Base-by-base conservation (phyloP, 2,113 vertebrate genomes). In the Fulmarus glacialis region DNA sequence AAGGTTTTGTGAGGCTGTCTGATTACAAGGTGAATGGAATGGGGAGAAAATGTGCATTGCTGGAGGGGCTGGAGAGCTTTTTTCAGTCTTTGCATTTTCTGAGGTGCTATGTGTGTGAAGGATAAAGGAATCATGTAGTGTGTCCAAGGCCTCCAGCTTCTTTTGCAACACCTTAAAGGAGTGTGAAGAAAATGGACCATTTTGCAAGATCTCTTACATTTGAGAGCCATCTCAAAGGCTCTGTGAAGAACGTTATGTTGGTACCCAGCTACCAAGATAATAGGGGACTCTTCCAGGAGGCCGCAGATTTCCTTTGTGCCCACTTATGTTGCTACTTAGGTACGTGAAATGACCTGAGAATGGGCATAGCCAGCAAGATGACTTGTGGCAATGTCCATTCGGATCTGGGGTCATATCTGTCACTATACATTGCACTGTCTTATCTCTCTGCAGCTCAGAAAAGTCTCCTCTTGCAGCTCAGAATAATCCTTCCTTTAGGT, bases 401-500 rank as follows among this genome's bases (percentile, higher is more conserved):
- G 48, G 30, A 91, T 91, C 74, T 80, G 18, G n/a, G 64, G 18
- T 87, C 20, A 0, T 29, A 85, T 82, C 71, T 88, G 74, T 66
- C 84, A 32, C 48, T 75, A 22, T 50, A 15, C 18, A 11, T 80
- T 72, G 43, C 42, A 21, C 47, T 74, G 11, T 29, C 17, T 77
- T 60, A n/a, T 77, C 27, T 82, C 40, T 86, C 45, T 80, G 71
- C 58, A 93, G 55, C 55, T 93, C 56, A 63, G 56, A 59, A 79
- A 66, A 74, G 11, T 72, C 55, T 87, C 52, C 18, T 94, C 34
- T 82, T 85, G 40, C 43, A 43, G 43, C 64, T 89, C 55, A 47
- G 63, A 83, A 59, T 96, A 72, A 77, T 89, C 66, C 38, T 87
- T 90, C 64, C 60, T 90, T 90, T 81, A 94, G 64, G 47, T 81